Evolutionary conservation across 1,140 invertebrate genomes (phyloP), one percentile per base, ranked within the genome.

Genomic region (Adoxophyes honmai): DNA sequence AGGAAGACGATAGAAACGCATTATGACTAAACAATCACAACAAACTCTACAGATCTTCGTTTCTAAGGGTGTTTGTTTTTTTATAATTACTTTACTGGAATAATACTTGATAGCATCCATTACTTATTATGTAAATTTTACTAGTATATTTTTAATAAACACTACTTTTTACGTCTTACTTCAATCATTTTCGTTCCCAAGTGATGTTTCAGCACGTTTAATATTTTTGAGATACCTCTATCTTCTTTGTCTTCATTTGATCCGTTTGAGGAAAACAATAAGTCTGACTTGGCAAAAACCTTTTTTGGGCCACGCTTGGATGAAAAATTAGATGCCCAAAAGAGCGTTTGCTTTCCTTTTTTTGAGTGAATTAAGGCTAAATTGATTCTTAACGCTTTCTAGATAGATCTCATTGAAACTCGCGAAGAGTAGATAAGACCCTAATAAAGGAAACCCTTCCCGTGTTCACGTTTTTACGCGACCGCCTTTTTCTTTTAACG

Each of bases 401-500:
- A 48, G 21, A 18, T 28, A 48, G 42, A 33, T 48, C 21, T 48
- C 14, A n/a, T 48, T 48, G n/a, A 11, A 48, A 48, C 42, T n/a
- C 1, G 0, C 16, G 42, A 48, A 48, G 42, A 48, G 42, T 48
- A 48, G 16, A 48, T 48, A 48, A 44, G 54, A 36, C 48, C 62
- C 48, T 44, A 38, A 57, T 54, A 60, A 64, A 64, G 36, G 38
- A 48, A 48, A 34, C 48, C 54, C 48, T 56, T 55, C 48, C 33
- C 52, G 48, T 21, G 52, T 55, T 55, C 39, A 34, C 56, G 35
- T 61, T 63, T 28, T 58, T 57, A 57, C 55, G 44, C 36, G 55
- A 33, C 3, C 13, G 42, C 13, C 36, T 56, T 67, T 60, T 67
- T 54, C 34, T 16, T 48, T 60, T 60, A 8, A 38, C 55, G 55